A percentile compares a stretch with the other conserved stretches of the same genome.
These are phyloP conservation scores for Nebria brevicollis DNA, from an alignment of 2,888 invertebrate species.

Conservation along the genomic window DNA sequence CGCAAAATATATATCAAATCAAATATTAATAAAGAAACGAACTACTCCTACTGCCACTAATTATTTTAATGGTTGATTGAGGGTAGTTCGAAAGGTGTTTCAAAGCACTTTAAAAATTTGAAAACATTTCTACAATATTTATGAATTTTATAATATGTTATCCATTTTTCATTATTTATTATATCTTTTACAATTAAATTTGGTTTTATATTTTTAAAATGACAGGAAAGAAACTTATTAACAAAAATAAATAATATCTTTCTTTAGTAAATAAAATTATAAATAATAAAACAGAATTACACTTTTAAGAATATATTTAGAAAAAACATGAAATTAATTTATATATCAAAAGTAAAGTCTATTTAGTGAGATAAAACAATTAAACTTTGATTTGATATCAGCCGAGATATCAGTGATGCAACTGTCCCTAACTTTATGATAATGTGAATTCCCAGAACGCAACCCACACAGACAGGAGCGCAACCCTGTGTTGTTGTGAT, in stretches of 20 bases:
- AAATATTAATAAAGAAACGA: background rate
- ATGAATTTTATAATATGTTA: no score
- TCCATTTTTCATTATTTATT: no score
- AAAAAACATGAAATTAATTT: background rate
- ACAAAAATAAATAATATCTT: no score
- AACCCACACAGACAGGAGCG: background rate
- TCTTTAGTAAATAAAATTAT: no score
- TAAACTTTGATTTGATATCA: constrained; percentile 14
- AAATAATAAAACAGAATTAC: no score
- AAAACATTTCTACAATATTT: no score
- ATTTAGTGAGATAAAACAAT: constrained; percentile 32
- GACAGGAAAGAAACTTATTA: no score
- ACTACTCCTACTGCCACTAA: background rate
- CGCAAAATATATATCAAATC: constrained; percentile 4
- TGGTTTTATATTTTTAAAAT: no score
- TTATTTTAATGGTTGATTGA: background rate
- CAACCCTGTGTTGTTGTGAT: background rate
- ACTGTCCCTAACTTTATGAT: background rate
- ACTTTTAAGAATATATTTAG: no score
- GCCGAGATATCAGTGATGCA: background rate
- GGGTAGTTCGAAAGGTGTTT: no score
- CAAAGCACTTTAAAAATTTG: no score
- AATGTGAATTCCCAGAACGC: constrained; percentile 27
- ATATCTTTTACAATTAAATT: no score
- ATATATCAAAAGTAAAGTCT: background rate